phyloP scores from a whole-genome alignment of 2,888 invertebrate genomes.

The Drosophila nr. fundita region DNA sequence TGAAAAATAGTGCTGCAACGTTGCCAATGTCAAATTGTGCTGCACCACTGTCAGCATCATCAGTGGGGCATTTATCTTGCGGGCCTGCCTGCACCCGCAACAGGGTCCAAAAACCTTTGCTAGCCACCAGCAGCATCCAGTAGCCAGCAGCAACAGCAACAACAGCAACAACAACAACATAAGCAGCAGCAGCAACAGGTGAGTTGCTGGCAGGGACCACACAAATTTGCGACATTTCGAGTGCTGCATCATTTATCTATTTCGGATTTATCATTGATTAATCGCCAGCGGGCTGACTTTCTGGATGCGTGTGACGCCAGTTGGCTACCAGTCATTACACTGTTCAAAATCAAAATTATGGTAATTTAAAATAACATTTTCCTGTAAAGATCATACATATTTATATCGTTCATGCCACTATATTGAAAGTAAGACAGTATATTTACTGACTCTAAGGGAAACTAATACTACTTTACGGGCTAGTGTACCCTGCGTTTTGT shows the following conservation, averaged over 20 bases:
- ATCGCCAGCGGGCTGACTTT: constrained; percentile 66
- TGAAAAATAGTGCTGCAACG: constrained; percentile 57
- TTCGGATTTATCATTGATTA: constrained; percentile 82
- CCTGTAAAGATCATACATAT: not conserved
- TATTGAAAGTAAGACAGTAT: not conserved
- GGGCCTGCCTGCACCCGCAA: constrained; percentile 61
- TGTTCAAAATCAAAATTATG: constrained; percentile 3
- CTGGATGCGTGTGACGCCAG: constrained; percentile 62
- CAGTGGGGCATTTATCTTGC: constrained; percentile 77
- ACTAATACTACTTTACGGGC: not conserved
- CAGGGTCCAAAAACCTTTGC: constrained; percentile 28
- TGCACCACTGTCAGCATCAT: constrained; percentile 75
- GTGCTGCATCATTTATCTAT: constrained; percentile 77
- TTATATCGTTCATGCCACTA: not conserved
- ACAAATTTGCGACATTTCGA: constrained; percentile 71
- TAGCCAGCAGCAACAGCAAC: constrained; percentile 8
- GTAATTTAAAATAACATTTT: too few relatives aligned
- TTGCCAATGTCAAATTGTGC: constrained; percentile 69
- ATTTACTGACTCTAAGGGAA: not conserved
- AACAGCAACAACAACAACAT: constrained; percentile 12
- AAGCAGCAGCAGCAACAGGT: constrained; percentile 55
- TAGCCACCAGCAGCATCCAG: not conserved
- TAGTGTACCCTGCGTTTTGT: not conserved
- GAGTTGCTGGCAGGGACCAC: constrained; percentile 70
- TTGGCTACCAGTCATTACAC: constrained; percentile 42